Evolutionary conservation across 2,113 vertebrate genomes (phyloP).

Genomic region (Ptilonorhynchus violaceus): DNA sequence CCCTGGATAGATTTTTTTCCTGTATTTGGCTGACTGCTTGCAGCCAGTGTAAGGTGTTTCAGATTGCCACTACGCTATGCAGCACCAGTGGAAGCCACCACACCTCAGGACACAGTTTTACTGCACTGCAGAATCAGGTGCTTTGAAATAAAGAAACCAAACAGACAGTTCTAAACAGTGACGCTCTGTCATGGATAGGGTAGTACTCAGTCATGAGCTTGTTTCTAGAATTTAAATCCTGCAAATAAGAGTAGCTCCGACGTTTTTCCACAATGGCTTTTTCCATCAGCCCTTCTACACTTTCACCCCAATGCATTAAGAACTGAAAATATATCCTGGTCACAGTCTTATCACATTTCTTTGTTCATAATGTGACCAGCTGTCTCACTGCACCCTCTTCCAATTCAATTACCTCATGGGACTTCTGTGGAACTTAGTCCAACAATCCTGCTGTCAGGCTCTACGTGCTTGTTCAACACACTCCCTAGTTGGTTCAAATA

Average conservation of each 20-base stretch:
- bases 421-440: neutral
- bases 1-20: neutral
- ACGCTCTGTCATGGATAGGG: neutral
- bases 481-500: neutral
- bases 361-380: neutral
- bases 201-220: neutral
- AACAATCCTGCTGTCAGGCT: neutral
- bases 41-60: neutral
- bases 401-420: neutral
- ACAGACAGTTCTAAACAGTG: neutral
- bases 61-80: neutral
- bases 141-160: constrained; percentile 45
- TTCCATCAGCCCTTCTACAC: neutral
- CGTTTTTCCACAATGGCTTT: neutral
- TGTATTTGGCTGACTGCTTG: neutral
- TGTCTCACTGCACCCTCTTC: neutral
- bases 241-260: neutral
- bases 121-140: constrained; percentile 36
- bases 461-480: neutral
- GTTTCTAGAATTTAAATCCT: constrained; percentile 1
- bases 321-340: neutral
- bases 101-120: constrained; percentile 56
- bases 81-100: constrained; percentile 17
- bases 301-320: neutral
- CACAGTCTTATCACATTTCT: neutral